Conservation (phyloP, 1,140 invertebrate species). For the Proctacanthus coquilletti region DNA sequence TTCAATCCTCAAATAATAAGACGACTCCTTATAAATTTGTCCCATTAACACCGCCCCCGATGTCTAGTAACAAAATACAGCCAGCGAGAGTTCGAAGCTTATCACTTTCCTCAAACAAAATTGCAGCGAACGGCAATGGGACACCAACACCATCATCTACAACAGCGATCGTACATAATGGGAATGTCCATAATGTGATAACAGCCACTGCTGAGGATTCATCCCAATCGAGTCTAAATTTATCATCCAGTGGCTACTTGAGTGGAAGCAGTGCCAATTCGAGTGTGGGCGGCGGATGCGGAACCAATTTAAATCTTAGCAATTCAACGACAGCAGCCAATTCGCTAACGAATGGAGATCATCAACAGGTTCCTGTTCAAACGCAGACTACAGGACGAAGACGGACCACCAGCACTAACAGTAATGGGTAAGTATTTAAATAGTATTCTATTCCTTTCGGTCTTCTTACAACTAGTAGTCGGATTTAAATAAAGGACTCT, state of each 20-base stretch:
- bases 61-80: too few relatives aligned
- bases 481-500: neutral
- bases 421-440: slow-evolving; percentile 28
- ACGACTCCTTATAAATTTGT: too few relatives aligned
- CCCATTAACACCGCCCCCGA: too few relatives aligned
- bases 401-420: slow-evolving; percentile 28
- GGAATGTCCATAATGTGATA: slow-evolving; percentile 4
- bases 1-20: too few relatives aligned
- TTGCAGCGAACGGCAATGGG: too few relatives aligned
- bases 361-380: slow-evolving; percentile 10
- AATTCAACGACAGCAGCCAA: slow-evolving; percentile 6
- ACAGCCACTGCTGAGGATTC: slow-evolving; percentile 2
- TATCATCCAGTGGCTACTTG: slow-evolving; percentile 5
- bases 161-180: slow-evolving; percentile 5
- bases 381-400: slow-evolving; percentile 15
- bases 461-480: neutral
- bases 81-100: too few relatives aligned
- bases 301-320: slow-evolving; percentile 3
- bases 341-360: slow-evolving; percentile 8
- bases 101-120: too few relatives aligned
- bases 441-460: neutral
- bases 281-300: slow-evolving; percentile 1
- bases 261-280: slow-evolving; percentile 5
- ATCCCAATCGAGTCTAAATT: slow-evolving; percentile 7
- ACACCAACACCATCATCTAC: slow-evolving; percentile 3